Percentiles rank a stretch among this genome's conserved stretches.
Conservation (phyloP, 2,797 vertebrate genomes). For the Rousettus madagascariensis region DNA sequence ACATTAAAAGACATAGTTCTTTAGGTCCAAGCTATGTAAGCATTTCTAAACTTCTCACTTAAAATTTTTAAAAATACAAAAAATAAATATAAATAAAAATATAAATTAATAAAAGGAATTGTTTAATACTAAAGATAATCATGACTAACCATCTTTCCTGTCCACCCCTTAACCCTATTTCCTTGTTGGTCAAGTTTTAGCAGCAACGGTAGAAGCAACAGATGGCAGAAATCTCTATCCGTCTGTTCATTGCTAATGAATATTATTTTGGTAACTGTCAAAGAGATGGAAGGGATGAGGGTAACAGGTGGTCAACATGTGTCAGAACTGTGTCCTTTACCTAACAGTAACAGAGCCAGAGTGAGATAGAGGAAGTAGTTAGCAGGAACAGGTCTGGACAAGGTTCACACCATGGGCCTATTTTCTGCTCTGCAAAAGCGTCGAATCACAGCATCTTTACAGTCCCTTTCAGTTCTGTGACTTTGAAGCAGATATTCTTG, state of each 20-base stretch:
- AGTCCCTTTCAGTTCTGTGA: background rate
- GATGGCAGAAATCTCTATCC: constrained; percentile 40
- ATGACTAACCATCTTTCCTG: background rate
- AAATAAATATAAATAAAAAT: background rate
- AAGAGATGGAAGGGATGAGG: background rate
- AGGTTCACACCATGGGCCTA: background rate
- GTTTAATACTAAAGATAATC: background rate
- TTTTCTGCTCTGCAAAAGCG: constrained; percentile 16
- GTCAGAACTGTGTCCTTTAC: background rate
- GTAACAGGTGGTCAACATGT: background rate
- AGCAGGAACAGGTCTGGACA: background rate
- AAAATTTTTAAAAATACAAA: background rate
- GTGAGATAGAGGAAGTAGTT: background rate
- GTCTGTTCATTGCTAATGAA: background rate
- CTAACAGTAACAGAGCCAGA: background rate
- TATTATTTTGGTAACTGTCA: constrained; percentile 36
- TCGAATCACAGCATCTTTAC: background rate
- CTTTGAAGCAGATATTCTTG: background rate
- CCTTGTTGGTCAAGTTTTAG: constrained; percentile 10
- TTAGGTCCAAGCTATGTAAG: background rate
- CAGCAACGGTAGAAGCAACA: background rate
- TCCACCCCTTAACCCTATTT: background rate
- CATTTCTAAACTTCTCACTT: background rate
- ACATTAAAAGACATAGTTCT: background rate
- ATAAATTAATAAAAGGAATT: background rate